A percentile compares a stretch with the other conserved stretches of the same genome.
Conservation (phyloP, 2,113 vertebrate genomes). For the Rhea americana region DNA sequence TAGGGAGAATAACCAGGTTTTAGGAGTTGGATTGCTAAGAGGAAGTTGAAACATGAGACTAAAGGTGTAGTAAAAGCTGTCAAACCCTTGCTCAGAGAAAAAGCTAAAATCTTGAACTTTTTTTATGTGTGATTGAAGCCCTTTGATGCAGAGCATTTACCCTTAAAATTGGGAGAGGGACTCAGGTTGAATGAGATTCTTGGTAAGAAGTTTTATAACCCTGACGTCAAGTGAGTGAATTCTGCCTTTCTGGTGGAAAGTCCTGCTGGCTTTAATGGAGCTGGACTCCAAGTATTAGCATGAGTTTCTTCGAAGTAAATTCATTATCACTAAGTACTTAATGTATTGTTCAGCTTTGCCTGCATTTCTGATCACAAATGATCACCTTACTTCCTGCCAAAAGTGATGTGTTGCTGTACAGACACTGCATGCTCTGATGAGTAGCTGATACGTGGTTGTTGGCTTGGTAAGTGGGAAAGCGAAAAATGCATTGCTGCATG, state of each 20-base stretch:
- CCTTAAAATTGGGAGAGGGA: too few relatives aligned
- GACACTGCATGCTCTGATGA: accelerated
- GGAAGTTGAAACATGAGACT: not conserved
- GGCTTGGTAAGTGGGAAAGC: not conserved
- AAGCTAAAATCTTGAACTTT: not conserved
- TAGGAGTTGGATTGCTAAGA: not conserved
- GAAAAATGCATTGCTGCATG: not conserved
- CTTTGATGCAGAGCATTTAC: too few relatives aligned
- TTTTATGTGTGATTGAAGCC: too few relatives aligned
- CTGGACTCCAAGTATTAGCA: too few relatives aligned
- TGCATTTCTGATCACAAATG: not conserved
- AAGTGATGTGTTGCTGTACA: not conserved
- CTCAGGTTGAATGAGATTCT: too few relatives aligned
- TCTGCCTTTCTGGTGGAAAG: too few relatives aligned
- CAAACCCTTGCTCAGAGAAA: too few relatives aligned
- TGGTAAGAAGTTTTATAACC: too few relatives aligned
- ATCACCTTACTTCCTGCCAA: not conserved
- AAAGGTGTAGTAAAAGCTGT: not conserved
- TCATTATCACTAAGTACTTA: not conserved
- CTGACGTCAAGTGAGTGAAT: too few relatives aligned
- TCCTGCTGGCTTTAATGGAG: too few relatives aligned
- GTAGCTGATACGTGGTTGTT: accelerated
- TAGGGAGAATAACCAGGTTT: not conserved
- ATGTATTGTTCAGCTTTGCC: not conserved
- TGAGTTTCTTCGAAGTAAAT: not conserved